These are phyloP conservation scores for Lipotes vexillifer DNA, from an alignment of 2,113 vertebrate species.

Conservation along the genomic window DNA sequence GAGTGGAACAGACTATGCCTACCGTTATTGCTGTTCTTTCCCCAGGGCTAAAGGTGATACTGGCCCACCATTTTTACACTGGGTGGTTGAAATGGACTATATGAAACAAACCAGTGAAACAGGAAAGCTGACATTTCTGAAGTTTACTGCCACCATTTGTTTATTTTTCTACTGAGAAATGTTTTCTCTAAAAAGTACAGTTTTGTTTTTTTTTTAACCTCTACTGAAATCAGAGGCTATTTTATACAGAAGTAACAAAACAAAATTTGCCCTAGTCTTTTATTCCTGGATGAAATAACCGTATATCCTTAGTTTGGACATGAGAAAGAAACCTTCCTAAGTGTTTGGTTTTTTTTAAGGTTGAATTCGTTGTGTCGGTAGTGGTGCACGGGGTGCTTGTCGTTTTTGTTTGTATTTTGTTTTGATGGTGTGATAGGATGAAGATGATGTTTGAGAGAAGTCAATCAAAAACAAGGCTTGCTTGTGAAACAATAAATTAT, in stretches of 20 bases:
- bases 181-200: background rate
- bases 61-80: background rate
- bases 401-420: background rate
- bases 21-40: background rate
- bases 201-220: background rate
- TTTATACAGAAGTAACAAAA: background rate
- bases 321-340: background rate
- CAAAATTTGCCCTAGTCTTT: background rate
- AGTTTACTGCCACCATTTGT: background rate
- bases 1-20: background rate
- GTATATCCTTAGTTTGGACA: background rate
- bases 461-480: background rate
- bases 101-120: background rate
- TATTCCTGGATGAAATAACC: background rate
- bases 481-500: background rate
- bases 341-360: background rate
- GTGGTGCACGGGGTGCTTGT: background rate
- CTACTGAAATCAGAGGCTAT: background rate
- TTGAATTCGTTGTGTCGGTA: background rate
- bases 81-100: background rate
- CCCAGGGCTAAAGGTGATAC: background rate
- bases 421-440: background rate
- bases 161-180: conserved; percentile 15
- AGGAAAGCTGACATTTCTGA: background rate
- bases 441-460: background rate